Percentiles rank a stretch among this genome's conserved stretches.
Evolutionary conservation across 2,113 vertebrate species (phyloP).

Genomic region (Miniopterus natalensis): DNA sequence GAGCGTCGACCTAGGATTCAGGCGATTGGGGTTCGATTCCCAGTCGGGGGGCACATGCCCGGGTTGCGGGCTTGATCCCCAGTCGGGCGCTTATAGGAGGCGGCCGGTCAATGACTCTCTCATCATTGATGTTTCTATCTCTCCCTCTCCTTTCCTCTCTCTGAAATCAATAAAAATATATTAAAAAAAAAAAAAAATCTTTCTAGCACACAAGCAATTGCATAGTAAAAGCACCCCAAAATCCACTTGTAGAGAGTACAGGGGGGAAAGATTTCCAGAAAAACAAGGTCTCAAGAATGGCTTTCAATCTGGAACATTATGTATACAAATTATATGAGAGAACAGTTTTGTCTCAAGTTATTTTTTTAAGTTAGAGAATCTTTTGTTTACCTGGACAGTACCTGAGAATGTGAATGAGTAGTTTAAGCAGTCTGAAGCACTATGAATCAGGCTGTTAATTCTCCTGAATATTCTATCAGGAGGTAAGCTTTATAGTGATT

Average conservation of each 20-base stretch:
- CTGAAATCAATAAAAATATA: no score
- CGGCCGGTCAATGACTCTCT: no score
- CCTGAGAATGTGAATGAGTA: background rate
- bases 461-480: background rate
- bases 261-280: background rate
- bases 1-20: no score
- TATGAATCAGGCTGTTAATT: constrained; percentile 1
- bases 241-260: background rate
- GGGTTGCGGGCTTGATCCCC: no score
- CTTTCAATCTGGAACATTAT: constrained; percentile 2
- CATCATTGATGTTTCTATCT: no score
- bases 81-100: no score
- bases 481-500: background rate
- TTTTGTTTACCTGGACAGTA: background rate
- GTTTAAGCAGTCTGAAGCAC: background rate
- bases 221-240: background rate
- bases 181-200: background rate
- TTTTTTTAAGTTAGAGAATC: background rate
- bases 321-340: background rate
- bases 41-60: no score
- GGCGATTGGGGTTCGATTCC: no score
- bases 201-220: background rate
- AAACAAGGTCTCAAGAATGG: background rate
- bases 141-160: no score
- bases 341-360: background rate